These are phyloP conservation scores for Chiloscyllium plagiosum DNA, from an alignment of 2,113 vertebrate genomes.

Conservation along the genomic window DNA sequence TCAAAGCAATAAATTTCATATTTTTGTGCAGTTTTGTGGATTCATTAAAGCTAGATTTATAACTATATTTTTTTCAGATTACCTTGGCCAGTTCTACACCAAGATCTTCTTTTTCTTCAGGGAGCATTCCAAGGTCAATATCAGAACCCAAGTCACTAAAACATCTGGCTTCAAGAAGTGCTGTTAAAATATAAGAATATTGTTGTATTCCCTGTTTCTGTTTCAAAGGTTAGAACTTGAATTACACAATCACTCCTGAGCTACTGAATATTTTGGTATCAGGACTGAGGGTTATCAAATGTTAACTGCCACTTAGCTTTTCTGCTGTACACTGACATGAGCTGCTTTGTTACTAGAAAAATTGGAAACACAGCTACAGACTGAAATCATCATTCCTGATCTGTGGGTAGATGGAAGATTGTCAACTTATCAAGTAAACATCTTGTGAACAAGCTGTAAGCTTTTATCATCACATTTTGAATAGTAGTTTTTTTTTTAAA, in stretches of 20 bases:
- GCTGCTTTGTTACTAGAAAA: not conserved
- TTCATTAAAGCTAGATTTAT: not conserved
- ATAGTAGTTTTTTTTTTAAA: not conserved
- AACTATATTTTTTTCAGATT: constrained; percentile 40
- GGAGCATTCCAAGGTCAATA: constrained; percentile 69
- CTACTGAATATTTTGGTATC: not conserved
- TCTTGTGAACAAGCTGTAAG: not conserved
- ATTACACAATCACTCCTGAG: not conserved
- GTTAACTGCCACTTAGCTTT: not conserved
- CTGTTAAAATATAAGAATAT: constrained; percentile 5
- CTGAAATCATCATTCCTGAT: not conserved
- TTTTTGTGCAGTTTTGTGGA: not conserved
- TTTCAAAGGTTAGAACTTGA: not conserved
- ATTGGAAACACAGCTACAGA: not conserved
- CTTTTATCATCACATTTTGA: not conserved
- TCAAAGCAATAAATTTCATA: no score
- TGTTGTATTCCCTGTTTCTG: not conserved
- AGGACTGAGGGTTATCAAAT: not conserved
- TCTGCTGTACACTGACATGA: not conserved
- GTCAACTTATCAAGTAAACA: not conserved
- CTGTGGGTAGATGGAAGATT: not conserved
- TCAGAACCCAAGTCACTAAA: constrained; percentile 53
- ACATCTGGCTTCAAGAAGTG: not conserved
- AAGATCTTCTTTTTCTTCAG: constrained; percentile 85
- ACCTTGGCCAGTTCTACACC: constrained; percentile 79